Evolutionary conservation across 1,140 invertebrate species (phyloP).

Genomic region (Drepana arcuata): DNA sequence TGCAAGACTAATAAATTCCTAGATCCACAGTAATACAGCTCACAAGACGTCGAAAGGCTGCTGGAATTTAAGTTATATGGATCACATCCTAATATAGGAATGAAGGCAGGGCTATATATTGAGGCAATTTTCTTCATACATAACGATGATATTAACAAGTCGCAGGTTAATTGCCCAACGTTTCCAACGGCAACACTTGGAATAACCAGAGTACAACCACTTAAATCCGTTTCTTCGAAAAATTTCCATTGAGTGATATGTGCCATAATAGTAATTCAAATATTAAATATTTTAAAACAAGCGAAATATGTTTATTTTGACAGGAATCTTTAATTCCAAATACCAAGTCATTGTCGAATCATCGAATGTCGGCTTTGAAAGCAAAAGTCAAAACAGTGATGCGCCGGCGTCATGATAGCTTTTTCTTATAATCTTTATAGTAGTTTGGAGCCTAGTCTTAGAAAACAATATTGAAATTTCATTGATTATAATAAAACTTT

Average conservation of each 20-base stretch:
- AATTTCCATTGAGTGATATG: slow-evolving; percentile 56
- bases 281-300: no score
- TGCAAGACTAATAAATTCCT: slow-evolving; percentile 79
- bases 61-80: slow-evolving; percentile 74
- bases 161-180: slow-evolving; percentile 83
- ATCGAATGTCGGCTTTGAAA: no score
- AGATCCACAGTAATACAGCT: slow-evolving; percentile 74
- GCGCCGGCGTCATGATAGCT: no score
- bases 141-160: slow-evolving; percentile 80
- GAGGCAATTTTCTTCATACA: slow-evolving; percentile 76
- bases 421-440: no score
- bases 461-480: no score
- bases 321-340: no score
- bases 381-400: no score
- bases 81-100: slow-evolving; percentile 80
- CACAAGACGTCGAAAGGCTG: slow-evolving; percentile 53
- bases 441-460: no score
- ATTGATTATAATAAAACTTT: no score
- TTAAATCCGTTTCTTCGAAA: slow-evolving; percentile 26
- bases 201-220: slow-evolving; percentile 74
- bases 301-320: no score
- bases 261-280: no score
- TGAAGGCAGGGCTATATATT: slow-evolving; percentile 76
- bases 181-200: slow-evolving; percentile 87
- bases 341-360: no score